Evolutionary conservation across 2,113 vertebrate species (phyloP).

Genomic region (Puntigrus tetrazona): DNA sequence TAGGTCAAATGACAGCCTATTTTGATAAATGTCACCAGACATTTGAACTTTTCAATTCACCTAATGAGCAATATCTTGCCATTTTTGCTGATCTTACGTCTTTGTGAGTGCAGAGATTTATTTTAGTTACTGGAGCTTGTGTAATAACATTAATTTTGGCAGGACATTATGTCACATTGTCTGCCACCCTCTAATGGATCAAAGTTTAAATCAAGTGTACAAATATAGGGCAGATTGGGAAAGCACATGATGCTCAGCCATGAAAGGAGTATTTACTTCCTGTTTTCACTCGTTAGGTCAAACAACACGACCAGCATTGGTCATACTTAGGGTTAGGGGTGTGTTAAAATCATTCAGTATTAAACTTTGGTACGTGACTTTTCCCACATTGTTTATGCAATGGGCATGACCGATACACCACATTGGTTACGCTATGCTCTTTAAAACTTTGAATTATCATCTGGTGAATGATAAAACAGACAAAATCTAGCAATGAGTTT

Average conservation of each 20-base stretch:
- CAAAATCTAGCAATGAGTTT: neutral
- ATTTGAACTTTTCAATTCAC: neutral
- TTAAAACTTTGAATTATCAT: neutral
- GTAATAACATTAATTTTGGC: constrained; percentile 53
- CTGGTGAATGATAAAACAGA: neutral
- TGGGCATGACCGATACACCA: neutral
- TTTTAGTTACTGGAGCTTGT: constrained; percentile 44
- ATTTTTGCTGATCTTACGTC: constrained; percentile 25
- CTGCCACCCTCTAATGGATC: constrained; percentile 22
- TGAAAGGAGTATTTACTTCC: neutral
- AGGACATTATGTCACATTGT: constrained; percentile 30
- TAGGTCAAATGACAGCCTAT: neutral
- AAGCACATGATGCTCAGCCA: neutral
- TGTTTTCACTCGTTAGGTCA: constrained; percentile 7
- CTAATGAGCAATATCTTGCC: neutral
- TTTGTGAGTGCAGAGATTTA: neutral
- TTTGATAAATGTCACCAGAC: constrained; percentile 1
- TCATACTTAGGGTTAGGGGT: neutral
- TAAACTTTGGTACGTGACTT: neutral
- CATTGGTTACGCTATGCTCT: neutral
- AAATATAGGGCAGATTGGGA: constrained; percentile 19
- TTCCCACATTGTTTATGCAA: neutral
- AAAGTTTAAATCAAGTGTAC: constrained; percentile 37
- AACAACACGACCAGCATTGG: neutral
- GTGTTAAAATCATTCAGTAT: neutral